Percentiles rank a stretch among this genome's conserved stretches.
Evolutionary conservation across 2,113 vertebrate genomes (phyloP).

Genomic region (Corythornis vintsioides): DNA sequence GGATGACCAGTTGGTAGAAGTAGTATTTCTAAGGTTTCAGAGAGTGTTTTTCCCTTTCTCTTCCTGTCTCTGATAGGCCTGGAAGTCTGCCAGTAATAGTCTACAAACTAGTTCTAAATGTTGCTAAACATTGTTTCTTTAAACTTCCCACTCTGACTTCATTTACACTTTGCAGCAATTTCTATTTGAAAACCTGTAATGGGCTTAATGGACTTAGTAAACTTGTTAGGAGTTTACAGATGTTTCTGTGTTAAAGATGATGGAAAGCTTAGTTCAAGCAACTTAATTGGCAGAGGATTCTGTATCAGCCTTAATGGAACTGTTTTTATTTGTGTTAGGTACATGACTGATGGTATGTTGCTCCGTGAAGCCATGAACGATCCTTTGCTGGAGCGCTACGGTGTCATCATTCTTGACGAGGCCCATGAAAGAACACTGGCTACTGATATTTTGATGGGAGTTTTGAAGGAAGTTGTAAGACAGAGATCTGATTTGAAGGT

Average conservation of each 20-base stretch:
- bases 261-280: background rate
- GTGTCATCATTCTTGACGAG: constrained; percentile 96
- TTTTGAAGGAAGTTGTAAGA: constrained; percentile 94
- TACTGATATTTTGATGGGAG: constrained; percentile 97
- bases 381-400: constrained; percentile 93
- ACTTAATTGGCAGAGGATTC: background rate
- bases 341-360: constrained; percentile 98
- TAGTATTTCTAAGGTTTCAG: background rate
- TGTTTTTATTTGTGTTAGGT: constrained; percentile 71
- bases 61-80: background rate
- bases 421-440: constrained; percentile 95
- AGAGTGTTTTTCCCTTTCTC: background rate
- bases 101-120: background rate
- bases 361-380: constrained; percentile 98
- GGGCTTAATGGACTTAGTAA: background rate
- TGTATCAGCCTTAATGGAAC: background rate
- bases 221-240: background rate
- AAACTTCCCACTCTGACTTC: background rate
- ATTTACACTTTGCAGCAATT: background rate
- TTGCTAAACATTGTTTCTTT: background rate
- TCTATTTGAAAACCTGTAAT: background rate
- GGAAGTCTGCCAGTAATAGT: background rate
- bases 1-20: background rate
- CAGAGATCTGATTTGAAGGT: constrained; percentile 95
- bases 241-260: background rate